Evolutionary conservation across 1,140 invertebrate species (phyloP), one percentile per base, ranked within the genome.

Genomic region (Atta texana): DNA sequence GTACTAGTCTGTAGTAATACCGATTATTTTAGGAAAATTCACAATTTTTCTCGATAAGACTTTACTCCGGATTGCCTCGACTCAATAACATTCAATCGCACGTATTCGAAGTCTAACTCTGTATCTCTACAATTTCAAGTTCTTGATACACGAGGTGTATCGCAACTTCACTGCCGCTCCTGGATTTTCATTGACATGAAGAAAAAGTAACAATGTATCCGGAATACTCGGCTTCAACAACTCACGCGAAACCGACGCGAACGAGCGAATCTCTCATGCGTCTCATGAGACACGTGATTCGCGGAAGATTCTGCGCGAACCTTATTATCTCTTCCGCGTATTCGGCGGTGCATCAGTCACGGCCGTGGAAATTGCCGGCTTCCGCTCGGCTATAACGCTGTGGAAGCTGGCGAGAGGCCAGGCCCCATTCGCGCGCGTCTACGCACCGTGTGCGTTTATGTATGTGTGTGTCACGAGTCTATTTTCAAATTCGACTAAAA

Each of bases 401-500:
- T 66, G 80, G 80, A 87, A 44, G 57, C 69, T 87, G 86, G 86
- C 86, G 80, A 57, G 16, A 21, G 68, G 80, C 86, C 86, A 87
- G 69, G 14, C n/a, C 18, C 51, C 61, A 39, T 57, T 74, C 68
- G 34, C 66, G 53, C 68, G 10, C 21, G 4, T 12, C 12, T 34
- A 5, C 14, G 16, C 51, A 4, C 16, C 16, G 81, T 57, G 1
- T 6, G 31, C 3, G 34, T 16, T 5, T 49, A 8, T 21, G n/a
- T n/a, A 5, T 21, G 64, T 39, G 72, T 57, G 69, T 84, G 86
- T 87, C 80, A 31, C 68, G 39, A 44, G 78, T 82, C 86, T 87
- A 87, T 87, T 87, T 87, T 87, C 86, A 87, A 87, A 87, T 87
- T 87, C 69, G 78, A 64, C 69, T 72, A 31, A 82, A 87, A 74